Conservation (phyloP, 2,888 invertebrate genomes). For the Patella ulyssiponensis region DNA sequence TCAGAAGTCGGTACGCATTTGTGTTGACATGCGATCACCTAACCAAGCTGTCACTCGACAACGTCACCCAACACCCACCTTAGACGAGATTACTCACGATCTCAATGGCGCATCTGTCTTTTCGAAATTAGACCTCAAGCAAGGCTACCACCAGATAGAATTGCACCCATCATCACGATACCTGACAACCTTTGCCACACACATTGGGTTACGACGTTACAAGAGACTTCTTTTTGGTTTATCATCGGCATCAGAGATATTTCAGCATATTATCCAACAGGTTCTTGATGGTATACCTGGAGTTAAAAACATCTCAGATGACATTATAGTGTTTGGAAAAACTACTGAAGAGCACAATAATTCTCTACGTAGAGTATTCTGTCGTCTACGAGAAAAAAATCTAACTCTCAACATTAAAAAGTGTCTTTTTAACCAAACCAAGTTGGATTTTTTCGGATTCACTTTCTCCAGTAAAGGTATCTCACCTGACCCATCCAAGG, state of each 20-base stretch:
- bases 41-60: constrained; percentile 46
- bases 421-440: no score
- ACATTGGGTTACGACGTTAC: constrained; percentile 37
- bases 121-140: constrained; percentile 41
- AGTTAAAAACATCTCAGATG: constrained; percentile 42
- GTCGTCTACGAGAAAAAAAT: no score
- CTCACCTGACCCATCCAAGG: no score
- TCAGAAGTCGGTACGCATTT: constrained; percentile 39
- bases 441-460: no score
- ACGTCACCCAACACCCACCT: no score
- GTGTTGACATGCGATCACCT: constrained; percentile 46
- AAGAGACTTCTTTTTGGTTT: no score
- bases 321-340: constrained; percentile 43
- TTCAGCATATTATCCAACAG: constrained; percentile 35
- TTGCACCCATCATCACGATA: constrained; percentile 37
- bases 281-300: constrained; percentile 29
- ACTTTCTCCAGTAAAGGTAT: no score
- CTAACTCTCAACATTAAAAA: no score
- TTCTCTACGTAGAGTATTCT: neutral
- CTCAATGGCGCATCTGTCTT: constrained; percentile 43
- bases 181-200: constrained; percentile 15
- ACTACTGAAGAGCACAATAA: constrained; percentile 36
- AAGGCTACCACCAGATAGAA: constrained; percentile 47
- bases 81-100: no score
- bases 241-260: no score